phyloP scores from a whole-genome alignment of 2,113 vertebrate species.

The Catharus minimus region DNA sequence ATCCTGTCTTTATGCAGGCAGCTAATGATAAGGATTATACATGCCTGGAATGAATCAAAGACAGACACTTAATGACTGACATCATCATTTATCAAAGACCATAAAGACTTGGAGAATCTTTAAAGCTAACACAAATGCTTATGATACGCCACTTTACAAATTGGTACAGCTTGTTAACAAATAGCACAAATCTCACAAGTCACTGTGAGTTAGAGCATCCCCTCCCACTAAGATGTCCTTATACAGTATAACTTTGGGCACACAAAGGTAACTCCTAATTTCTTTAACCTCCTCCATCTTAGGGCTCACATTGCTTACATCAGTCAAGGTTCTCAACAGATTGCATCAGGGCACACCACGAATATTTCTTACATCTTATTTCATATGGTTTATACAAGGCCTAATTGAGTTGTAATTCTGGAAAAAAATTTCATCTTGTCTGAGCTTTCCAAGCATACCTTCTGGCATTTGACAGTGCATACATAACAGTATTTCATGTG shows the following conservation, averaged over 20 bases:
- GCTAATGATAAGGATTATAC: neutral
- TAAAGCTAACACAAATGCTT: neutral
- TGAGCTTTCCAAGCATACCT: neutral
- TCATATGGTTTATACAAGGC: neutral
- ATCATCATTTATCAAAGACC: neutral
- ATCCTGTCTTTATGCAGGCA: neutral
- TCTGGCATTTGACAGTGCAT: neutral
- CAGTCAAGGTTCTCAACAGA: neutral
- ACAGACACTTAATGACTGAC: neutral
- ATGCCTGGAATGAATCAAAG: neutral
- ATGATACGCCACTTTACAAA: neutral
- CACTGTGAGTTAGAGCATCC: neutral
- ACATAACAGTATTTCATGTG: neutral
- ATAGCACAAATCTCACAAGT: neutral
- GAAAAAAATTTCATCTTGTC: neutral
- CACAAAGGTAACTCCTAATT: neutral
- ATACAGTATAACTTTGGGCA: neutral
- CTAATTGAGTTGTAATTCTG: neutral
- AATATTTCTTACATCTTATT: neutral
- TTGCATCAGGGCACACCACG: fast-evolving
- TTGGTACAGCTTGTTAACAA: neutral
- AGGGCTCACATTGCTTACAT: neutral
- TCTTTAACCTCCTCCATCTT: neutral
- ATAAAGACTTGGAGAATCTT: neutral
- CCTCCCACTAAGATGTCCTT: neutral